phyloP scores from a whole-genome alignment of 2,797 vertebrate genomes.

The Premnoplex brunnescens region DNA sequence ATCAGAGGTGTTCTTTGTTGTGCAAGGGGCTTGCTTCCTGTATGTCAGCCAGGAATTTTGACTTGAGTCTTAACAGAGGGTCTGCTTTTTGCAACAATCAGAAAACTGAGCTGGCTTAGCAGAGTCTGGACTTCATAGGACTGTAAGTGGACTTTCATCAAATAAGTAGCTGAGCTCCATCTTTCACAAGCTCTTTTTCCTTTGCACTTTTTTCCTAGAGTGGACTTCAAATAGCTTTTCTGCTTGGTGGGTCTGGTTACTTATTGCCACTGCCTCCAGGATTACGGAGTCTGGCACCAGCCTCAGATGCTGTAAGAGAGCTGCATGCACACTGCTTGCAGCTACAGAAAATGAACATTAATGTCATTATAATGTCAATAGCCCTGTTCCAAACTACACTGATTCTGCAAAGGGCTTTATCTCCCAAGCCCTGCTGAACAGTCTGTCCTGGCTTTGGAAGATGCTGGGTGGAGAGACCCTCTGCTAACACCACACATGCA shows the following conservation, averaged over 20 bases:
- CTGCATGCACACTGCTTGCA: not conserved
- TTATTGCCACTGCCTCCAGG: not conserved
- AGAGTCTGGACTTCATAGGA: not conserved
- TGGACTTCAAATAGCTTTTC: not conserved
- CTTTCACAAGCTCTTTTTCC: not conserved
- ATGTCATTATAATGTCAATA: not conserved
- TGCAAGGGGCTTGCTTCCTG: not conserved
- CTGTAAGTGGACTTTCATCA: not conserved
- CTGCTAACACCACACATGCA: not conserved
- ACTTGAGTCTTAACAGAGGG: not conserved
- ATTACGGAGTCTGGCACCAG: not conserved
- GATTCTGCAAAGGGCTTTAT: not conserved
- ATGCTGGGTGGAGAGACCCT: not conserved
- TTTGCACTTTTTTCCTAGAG: not conserved
- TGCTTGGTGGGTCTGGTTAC: not conserved
- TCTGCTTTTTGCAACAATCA: not conserved
- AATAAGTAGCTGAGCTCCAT: not conserved
- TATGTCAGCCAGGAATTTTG: not conserved
- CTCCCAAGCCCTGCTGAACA: not conserved
- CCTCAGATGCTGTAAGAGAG: not conserved
- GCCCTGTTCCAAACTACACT: not conserved
- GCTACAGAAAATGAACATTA: not conserved
- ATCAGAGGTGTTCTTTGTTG: not conserved
- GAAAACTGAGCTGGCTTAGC: not conserved
- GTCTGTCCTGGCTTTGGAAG: not conserved